phyloP scores from a whole-genome alignment of 2,888 invertebrate species.

The Cerastis rubricosa region DNA sequence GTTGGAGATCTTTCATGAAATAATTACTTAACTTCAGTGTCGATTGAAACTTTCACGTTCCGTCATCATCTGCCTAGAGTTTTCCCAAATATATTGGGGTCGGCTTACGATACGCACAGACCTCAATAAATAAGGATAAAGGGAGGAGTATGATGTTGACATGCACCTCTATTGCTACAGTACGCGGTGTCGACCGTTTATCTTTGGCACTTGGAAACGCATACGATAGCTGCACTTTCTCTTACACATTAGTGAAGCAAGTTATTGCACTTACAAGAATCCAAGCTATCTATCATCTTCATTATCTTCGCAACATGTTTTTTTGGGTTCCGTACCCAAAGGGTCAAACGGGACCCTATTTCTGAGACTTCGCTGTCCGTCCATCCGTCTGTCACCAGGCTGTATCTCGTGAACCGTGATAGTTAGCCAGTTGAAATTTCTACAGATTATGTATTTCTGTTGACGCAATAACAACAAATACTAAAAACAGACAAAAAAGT shows the following conservation, averaged over 20 bases:
- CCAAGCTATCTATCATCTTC: background rate
- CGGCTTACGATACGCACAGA: background rate
- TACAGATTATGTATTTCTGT: too few relatives aligned
- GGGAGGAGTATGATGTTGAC: background rate
- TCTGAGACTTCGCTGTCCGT: too few relatives aligned
- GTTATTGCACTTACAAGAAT: background rate
- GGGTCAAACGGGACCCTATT: too few relatives aligned
- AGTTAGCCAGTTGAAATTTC: too few relatives aligned
- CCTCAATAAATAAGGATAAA: background rate
- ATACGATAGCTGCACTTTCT: background rate
- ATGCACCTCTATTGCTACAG: background rate
- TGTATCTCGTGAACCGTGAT: too few relatives aligned
- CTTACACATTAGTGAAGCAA: background rate
- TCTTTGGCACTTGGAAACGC: background rate
- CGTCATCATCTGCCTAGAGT: too few relatives aligned
- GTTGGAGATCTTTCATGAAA: background rate
- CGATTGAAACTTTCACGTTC: background rate
- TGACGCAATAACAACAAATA: too few relatives aligned
- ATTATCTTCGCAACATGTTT: too few relatives aligned
- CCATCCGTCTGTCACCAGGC: too few relatives aligned
- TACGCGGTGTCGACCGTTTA: background rate
- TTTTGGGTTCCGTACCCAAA: too few relatives aligned
- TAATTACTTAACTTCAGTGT: slow-evolving; percentile 15
- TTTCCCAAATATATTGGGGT: too few relatives aligned
- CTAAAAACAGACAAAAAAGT: too few relatives aligned